A percentile compares a stretch with the other conserved stretches of the same genome.
These are phyloP conservation scores for Balaeniceps rex DNA, from an alignment of 2,113 vertebrate species.

Conservation along the genomic window DNA sequence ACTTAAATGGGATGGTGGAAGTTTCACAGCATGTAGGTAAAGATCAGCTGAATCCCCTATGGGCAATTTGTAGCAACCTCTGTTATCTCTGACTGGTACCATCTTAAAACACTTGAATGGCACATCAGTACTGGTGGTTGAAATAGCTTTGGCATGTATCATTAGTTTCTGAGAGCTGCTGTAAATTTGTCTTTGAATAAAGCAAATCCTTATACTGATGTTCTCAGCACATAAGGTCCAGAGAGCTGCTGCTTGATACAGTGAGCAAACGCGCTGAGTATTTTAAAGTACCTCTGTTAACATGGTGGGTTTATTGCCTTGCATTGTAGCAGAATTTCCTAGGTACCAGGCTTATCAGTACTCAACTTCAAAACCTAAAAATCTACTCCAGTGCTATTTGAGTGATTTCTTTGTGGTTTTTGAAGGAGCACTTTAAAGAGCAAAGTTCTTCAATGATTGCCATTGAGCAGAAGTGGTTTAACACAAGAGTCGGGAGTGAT, in stretches of 20 bases:
- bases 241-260: not conserved
- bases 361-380: slow-evolving; percentile 64
- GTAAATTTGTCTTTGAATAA: not conserved
- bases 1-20: not conserved
- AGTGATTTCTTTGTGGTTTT: slow-evolving; percentile 70
- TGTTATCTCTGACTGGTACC: not conserved
- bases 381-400: slow-evolving; percentile 43
- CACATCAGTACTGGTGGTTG: not conserved
- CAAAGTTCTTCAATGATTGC: slow-evolving; percentile 42
- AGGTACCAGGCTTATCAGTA: slow-evolving; percentile 54
- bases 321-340: slow-evolving; percentile 48
- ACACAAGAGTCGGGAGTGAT: not conserved
- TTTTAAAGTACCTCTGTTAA: slow-evolving; percentile 52
- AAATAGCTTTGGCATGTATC: not conserved
- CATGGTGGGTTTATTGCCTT: slow-evolving; percentile 26
- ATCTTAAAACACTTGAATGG: not conserved
- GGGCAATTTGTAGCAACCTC: not conserved
- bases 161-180: not conserved
- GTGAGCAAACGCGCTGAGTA: not conserved
- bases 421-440: slow-evolving; percentile 63
- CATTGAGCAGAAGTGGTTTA: slow-evolving; percentile 45
- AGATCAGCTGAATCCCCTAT: not conserved
- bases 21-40: not conserved
- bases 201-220: not conserved
- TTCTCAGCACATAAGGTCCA: not conserved